These are phyloP conservation scores for Eremobia ochroleuca DNA, from an alignment of 2,888 invertebrate genomes.

Conservation along the genomic window DNA sequence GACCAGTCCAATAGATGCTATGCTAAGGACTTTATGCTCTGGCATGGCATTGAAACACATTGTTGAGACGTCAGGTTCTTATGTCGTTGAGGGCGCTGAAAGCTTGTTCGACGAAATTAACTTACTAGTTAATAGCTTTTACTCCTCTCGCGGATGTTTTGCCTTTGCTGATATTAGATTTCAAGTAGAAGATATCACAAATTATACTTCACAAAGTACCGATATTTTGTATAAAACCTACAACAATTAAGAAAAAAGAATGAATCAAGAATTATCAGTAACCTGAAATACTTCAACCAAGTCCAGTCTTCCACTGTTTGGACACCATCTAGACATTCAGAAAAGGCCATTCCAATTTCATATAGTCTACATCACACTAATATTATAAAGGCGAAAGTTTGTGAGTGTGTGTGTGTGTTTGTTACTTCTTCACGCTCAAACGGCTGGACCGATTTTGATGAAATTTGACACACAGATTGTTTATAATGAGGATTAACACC, in stretches of 20 bases:
- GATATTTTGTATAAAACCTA: not conserved
- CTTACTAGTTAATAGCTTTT: not conserved
- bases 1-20: conserved; percentile 40
- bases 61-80: conserved; percentile 13
- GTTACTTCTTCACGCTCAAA: no score
- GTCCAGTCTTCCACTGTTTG: not conserved
- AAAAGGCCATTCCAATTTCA: not conserved
- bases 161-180: not conserved
- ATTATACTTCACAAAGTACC: not conserved
- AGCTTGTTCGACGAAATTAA: conserved; percentile 19
- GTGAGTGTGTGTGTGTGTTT: no score
- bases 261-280: not conserved
- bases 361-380: conserved; percentile 15
- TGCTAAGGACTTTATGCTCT: conserved; percentile 44
- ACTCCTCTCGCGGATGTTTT: not conserved
- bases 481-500: no score
- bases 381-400: no score
- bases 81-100: not conserved
- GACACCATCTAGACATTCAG: not conserved
- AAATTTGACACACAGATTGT: no score
- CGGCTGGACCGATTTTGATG: no score
- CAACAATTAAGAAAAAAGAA: not conserved
- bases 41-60: conserved; percentile 36
- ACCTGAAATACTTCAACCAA: not conserved
- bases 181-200: not conserved